These are phyloP conservation scores for Leptinotarsa haldemani DNA, from an alignment of 2,888 invertebrate species.

Conservation along the genomic window DNA sequence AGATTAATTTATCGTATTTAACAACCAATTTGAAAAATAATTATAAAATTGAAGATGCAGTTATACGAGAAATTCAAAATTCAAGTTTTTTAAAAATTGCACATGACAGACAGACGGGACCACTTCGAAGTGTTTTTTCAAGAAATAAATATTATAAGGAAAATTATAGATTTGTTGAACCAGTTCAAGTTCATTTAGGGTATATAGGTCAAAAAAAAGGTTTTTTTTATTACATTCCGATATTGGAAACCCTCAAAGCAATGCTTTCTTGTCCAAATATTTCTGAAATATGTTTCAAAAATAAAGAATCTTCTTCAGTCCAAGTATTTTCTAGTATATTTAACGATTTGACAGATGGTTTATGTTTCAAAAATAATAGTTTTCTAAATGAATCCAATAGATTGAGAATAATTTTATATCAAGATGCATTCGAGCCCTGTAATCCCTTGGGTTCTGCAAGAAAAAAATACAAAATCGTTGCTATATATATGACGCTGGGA, in stretches of 20 bases:
- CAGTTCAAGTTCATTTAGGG: neutral
- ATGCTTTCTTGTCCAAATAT: neutral
- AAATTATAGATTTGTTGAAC: constrained; percentile 1
- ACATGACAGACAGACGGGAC: neutral
- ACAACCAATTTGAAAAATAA: neutral
- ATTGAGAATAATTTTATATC: constrained; percentile 2
- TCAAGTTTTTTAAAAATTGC: neutral
- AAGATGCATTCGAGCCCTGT: neutral
- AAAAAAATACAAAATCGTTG: neutral
- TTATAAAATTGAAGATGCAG: neutral
- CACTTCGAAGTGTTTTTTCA: neutral
- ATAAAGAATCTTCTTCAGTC: neutral
- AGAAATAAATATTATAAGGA: constrained; percentile 7
- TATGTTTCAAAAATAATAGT: neutral
- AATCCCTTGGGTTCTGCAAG: neutral
- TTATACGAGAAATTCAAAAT: neutral
- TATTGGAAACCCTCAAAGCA: neutral
- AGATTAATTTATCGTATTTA: neutral
- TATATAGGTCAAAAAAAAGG: neutral
- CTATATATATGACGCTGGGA: neutral
- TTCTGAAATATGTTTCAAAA: neutral
- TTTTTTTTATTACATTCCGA: neutral
- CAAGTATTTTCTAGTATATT: neutral
- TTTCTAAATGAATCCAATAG: neutral
- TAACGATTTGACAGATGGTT: neutral